These are phyloP conservation scores for Piliocolobus tephrosceles DNA, from an alignment of 2,113 vertebrate genomes.

Conservation along the genomic window DNA sequence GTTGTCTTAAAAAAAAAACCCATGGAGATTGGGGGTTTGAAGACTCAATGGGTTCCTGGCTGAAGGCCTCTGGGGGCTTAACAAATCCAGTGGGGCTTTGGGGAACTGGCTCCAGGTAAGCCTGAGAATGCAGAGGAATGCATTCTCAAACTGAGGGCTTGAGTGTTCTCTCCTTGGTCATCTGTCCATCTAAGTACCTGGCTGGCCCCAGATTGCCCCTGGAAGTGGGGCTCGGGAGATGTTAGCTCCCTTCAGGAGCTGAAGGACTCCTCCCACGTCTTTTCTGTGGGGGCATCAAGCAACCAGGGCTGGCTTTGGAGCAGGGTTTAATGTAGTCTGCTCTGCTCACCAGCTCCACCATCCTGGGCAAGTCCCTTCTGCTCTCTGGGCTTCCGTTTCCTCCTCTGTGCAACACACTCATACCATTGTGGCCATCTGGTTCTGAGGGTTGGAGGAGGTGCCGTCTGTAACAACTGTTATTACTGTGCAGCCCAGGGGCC, in stretches of 20 bases:
- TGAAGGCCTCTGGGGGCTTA: not conserved
- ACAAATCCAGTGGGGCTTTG: not conserved
- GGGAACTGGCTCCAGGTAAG: not conserved
- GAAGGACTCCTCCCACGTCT: not conserved
- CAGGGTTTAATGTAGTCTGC: not conserved
- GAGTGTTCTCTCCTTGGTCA: not conserved
- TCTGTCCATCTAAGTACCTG: not conserved
- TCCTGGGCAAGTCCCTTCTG: conserved; percentile 41
- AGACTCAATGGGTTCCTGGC: not conserved
- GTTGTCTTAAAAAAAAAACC: conserved; percentile 34
- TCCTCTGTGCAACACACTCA: not conserved
- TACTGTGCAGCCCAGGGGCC: not conserved
- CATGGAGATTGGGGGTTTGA: not conserved
- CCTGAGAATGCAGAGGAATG: not conserved
- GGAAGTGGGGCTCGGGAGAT: not conserved
- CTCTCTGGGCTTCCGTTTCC: not conserved
- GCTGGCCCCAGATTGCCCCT: not conserved
- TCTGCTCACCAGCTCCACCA: not conserved
- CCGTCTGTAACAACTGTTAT: not conserved
- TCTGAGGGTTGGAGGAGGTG: not conserved
- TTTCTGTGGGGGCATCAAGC: not conserved
- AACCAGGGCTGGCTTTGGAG: not conserved
- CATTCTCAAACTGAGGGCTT: not conserved
- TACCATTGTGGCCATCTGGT: not conserved
- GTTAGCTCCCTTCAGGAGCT: not conserved